Evolutionary conservation across 2,797 vertebrate genomes (phyloP), one percentile per base, ranked within the genome.

Genomic region (Hozukius guyotensis): DNA sequence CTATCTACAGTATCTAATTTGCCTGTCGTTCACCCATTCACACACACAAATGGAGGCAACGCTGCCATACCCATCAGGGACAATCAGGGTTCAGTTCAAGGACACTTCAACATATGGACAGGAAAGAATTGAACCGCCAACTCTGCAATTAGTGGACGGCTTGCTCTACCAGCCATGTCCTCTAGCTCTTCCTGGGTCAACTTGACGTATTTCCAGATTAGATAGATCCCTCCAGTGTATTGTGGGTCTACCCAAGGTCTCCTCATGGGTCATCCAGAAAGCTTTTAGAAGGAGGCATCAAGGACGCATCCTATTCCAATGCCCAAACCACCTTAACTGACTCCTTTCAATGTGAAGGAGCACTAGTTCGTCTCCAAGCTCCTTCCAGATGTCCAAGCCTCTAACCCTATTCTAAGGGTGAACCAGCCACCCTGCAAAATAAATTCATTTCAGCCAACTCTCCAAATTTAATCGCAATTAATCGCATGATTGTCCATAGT

Each of bases 11-110:
- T 27, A 57, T 57, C 25, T 25, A 56, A 16, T 64, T 18, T 77
- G 20, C 49, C 8, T 77, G 49, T 63, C 7, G 11, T 64, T 64
- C 16, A 10, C 32, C 10, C 8, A 38, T 20, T 20, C 16, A n/a
- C 29, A 59, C 56, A 36, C 18, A 29, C 22, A 20, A 22, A 6
- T 62, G 20, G 31, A 62, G 20, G 16, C 63, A 20, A 24, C 24
- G 20, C 42, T 24, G 56, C 46, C 56, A 25, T 52, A 29, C 16
- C 34, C 14, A 22, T 60, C 2, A 13, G 24, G 53, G 60, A 57
- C 52, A 68, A 49, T 79, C 12, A 6, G 36, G n/a, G 27, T 74
- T 49, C 18, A 49, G 46, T 76, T 78, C 42, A 81, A 77, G 72
- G 42, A 52, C 69, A 71, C 49, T 14, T 65, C 8, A 55, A 64